phyloP scores from a whole-genome alignment of 2,888 invertebrate genomes.

The Nomada fucata region DNA sequence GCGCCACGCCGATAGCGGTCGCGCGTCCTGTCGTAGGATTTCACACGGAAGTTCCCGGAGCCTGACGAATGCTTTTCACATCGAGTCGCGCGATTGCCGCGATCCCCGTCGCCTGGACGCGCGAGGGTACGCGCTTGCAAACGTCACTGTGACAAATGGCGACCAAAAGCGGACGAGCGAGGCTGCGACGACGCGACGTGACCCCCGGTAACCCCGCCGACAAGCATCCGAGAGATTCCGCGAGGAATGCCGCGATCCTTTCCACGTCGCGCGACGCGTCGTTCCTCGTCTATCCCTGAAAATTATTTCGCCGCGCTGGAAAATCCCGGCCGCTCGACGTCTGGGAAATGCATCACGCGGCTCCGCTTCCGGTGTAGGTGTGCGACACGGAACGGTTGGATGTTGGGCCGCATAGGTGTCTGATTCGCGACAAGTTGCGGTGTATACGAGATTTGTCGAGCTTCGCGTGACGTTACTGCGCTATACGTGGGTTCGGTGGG shows the following conservation, averaged over 20 bases:
- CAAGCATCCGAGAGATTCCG: constrained; percentile 53
- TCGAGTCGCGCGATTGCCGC: constrained; percentile 70
- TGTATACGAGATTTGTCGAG: neutral
- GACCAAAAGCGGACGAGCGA: constrained; percentile 68
- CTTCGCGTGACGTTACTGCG: neutral
- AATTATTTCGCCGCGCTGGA: constrained; percentile 48
- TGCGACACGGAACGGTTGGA: neutral
- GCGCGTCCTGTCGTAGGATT: constrained; percentile 56
- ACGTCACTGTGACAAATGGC: constrained; percentile 73
- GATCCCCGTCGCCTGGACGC: constrained; percentile 40
- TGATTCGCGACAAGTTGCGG: neutral
- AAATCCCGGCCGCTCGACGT: constrained; percentile 15
- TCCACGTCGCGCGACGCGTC: constrained; percentile 34
- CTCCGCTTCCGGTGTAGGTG: neutral
- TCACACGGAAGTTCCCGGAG: constrained; percentile 66
- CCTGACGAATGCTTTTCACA: constrained; percentile 76
- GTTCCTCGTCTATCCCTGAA: constrained; percentile 19
- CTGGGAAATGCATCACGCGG: neutral
- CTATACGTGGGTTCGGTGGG: too few species aligned
- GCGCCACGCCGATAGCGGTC: constrained; percentile 34
- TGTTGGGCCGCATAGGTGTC: neutral
- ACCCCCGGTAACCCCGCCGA: constrained; percentile 62
- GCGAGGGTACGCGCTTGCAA: constrained; percentile 70
- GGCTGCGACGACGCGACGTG: constrained; percentile 68
- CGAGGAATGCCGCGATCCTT: constrained; percentile 40